Evolutionary conservation across 1,140 invertebrate genomes (phyloP).

Genomic region (Sminthurides bifidus): DNA sequence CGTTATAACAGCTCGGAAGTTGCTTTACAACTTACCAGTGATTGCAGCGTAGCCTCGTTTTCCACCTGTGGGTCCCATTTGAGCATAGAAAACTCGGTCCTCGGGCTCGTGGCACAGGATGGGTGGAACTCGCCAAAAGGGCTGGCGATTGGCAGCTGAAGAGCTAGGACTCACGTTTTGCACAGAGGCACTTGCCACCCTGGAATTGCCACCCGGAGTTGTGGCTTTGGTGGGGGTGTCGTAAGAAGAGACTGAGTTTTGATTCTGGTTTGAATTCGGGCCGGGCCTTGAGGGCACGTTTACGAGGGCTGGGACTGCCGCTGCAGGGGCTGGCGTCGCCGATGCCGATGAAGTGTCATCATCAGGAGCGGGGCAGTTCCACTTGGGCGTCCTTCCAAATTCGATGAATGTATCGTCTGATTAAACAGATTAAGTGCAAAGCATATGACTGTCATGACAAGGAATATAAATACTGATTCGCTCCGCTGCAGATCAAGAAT

Average conservation of each 20-base stretch:
- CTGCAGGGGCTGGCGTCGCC: slow-evolving; percentile 6
- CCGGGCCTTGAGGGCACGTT: neutral
- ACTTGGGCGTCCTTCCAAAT: slow-evolving; percentile 71
- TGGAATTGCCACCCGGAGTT: neutral
- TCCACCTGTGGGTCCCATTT: slow-evolving; percentile 80
- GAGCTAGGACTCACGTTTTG: neutral
- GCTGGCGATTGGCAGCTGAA: too few relatives aligned
- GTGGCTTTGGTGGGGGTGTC: neutral
- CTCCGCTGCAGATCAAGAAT: too few relatives aligned
- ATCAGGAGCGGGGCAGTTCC: slow-evolving; percentile 77
- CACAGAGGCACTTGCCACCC: neutral
- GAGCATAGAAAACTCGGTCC: slow-evolving; percentile 78
- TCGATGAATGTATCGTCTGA: slow-evolving; percentile 61
- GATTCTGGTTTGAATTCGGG: neutral
- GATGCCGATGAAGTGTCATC: slow-evolving; percentile 2
- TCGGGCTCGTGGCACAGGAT: slow-evolving; percentile 79
- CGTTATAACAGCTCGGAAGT: neutral
- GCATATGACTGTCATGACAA: neutral
- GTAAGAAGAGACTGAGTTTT: neutral
- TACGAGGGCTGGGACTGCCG: slow-evolving; percentile 11
- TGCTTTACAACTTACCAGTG: slow-evolving; percentile 19
- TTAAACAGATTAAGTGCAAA: neutral
- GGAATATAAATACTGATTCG: too few relatives aligned
- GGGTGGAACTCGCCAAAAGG: slow-evolving; percentile 78
- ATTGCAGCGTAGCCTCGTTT: slow-evolving; percentile 34